Evolutionary conservation across 2,113 vertebrate species (phyloP), one percentile per base, ranked within the genome.

Genomic region (Cyprinodon variegatus): DNA sequence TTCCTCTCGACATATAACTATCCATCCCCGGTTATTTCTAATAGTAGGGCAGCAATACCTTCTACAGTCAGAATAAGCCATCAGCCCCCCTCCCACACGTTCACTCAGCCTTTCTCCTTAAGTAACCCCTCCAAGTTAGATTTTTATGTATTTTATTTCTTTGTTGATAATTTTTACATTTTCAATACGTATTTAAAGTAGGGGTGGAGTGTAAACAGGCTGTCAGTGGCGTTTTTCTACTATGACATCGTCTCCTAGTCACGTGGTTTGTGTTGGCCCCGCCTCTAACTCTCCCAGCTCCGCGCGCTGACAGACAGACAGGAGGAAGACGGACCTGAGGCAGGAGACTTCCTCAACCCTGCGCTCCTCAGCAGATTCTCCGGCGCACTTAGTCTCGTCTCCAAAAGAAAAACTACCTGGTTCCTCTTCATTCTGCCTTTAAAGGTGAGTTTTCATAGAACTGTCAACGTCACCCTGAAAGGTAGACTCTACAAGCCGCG

Each of bases 321-420:
- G 77, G 65, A 62, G 62, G 74, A 75, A 50, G 68, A 64, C 83
- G 85, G 80, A 78, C 85, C 88, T 43, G 3, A 0, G 64, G 62
- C 61, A 40, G 41, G 74, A 74, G 79, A 86, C 83, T 85, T 82
- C 77, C 63, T 80, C 72, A 69, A 57, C 50, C 29, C 29, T 29
- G 29, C 29, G 17, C 17, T 7, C 67, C 12, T 4, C 29, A 68
- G 65, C 72, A 4, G 29, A 82, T 61, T 20, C 38, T 6, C 3
- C 70, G 17, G 66, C 86, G 64, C 70, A 39, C 88, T 89, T 36
- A 90, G 90, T 89, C 12, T 9, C 29, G 4, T 1, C 9, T 13
- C 2, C 7, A 1, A 0, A 12, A 22, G 17, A 10, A 3, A 57
- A 57, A n/a, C 17, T 29, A 3, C 29, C 11, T 15, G 4, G 13